These are phyloP conservation scores for Alcis repandata DNA, from an alignment of 2,888 invertebrate genomes.

Conservation along the genomic window DNA sequence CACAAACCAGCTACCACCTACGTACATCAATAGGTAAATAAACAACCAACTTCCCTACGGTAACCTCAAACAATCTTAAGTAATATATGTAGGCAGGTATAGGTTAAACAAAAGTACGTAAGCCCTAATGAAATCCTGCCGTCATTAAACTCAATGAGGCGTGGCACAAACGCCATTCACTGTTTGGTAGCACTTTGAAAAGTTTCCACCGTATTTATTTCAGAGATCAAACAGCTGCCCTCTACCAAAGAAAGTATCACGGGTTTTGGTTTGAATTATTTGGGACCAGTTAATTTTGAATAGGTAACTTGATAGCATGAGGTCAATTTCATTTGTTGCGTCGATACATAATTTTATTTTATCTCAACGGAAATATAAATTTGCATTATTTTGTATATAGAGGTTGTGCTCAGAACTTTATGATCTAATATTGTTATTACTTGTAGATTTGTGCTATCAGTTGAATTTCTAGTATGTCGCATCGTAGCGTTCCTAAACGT, in stretches of 20 bases:
- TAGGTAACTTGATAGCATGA: background rate
- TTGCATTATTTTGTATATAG: too few relatives aligned
- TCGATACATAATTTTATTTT: background rate
- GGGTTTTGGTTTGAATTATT: constrained; percentile 16
- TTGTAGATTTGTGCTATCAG: too few relatives aligned
- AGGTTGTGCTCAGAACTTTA: too few relatives aligned
- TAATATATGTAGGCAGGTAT: background rate
- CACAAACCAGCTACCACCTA: too few relatives aligned
- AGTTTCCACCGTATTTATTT: constrained; percentile 38
- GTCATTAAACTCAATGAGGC: constrained; percentile 75
- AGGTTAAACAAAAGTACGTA: constrained; percentile 17
- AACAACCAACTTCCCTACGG: too few relatives aligned
- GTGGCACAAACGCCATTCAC: constrained; percentile 62
- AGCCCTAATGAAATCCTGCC: constrained; percentile 65
- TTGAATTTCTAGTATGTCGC: too few relatives aligned
- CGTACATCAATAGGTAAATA: too few relatives aligned
- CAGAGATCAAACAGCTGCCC: constrained; percentile 32
- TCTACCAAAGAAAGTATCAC: constrained; percentile 1
- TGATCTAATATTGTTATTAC: too few relatives aligned
- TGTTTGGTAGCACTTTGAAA: constrained; percentile 38
- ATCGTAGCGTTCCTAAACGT: too few relatives aligned
- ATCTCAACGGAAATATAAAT: background rate
- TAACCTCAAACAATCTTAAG: too few relatives aligned
- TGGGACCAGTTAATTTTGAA: constrained; percentile 9
- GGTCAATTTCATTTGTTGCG: background rate